phyloP scores from a whole-genome alignment of 2,888 invertebrate genomes.

The Ophion ventricosus region DNA sequence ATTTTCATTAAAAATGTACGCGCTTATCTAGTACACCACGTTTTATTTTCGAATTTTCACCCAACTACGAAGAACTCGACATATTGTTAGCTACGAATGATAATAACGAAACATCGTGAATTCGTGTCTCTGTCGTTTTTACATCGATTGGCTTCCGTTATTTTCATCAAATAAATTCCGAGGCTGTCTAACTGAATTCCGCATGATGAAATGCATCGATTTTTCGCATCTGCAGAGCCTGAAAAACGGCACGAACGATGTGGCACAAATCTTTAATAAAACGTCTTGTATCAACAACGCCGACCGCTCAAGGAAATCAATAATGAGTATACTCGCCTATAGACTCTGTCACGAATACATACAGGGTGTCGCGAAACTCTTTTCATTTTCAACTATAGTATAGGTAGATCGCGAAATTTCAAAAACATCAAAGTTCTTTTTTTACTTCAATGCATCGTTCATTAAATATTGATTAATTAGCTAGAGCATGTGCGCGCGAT shows the following conservation, averaged over 20 bases:
- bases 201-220: not conserved
- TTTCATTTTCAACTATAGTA: not conserved
- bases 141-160: not conserved
- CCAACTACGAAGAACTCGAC: too few species aligned
- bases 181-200: not conserved
- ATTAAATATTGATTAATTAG: too few species aligned
- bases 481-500: too few species aligned
- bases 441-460: too few species aligned
- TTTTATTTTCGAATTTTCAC: not conserved
- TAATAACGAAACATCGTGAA: not conserved
- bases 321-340: conserved; percentile 27
- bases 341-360: not conserved
- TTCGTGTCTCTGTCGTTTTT: not conserved
- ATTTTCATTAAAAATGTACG: not conserved
- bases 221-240: not conserved
- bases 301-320: conserved; percentile 45
- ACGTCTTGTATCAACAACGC: conserved; percentile 33
- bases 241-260: conserved; percentile 7
- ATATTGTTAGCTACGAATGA: too few species aligned
- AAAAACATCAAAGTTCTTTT: too few species aligned
- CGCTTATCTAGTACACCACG: not conserved
- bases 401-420: too few species aligned
- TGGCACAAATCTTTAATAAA: conserved; percentile 22
- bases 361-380: not conserved
- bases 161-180: not conserved